A percentile compares a stretch with the other conserved stretches of the same genome.
These are phyloP conservation scores for Pseudachorutes palmiensis DNA, from an alignment of 1,140 invertebrate species.

Conservation along the genomic window DNA sequence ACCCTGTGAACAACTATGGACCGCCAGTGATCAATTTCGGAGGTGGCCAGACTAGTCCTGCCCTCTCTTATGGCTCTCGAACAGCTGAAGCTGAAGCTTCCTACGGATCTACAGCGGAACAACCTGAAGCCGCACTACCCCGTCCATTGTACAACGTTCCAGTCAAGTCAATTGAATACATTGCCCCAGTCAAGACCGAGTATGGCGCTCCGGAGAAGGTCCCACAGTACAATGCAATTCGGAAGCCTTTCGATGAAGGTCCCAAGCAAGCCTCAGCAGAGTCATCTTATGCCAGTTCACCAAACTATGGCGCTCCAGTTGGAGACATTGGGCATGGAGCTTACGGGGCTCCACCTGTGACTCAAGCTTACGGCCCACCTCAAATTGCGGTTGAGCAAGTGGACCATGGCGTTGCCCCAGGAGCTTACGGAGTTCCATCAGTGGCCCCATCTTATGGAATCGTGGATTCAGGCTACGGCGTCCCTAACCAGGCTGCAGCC, in stretches of 20 bases:
- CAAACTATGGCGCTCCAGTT: background rate
- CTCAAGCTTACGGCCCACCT: conserved; percentile 1
- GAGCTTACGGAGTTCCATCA: background rate
- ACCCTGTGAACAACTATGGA: conserved; percentile 7
- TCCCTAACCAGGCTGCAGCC: background rate
- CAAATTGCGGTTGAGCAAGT: background rate
- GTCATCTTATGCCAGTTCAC: background rate
- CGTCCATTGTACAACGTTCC: conserved; percentile 7
- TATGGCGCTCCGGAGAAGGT: background rate
- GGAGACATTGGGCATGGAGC: background rate
- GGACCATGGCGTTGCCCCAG: background rate
- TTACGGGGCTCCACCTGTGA: background rate
- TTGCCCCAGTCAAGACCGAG: background rate
- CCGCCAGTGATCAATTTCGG: background rate
- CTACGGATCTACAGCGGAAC: too few species aligned
- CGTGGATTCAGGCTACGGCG: background rate
- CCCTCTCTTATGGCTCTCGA: background rate
- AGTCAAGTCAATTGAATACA: background rate
- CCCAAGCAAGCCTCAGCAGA: background rate
- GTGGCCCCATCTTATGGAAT: background rate
- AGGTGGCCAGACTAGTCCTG: background rate
- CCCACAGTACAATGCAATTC: background rate
- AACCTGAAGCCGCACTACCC: too few species aligned
- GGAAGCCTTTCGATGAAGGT: background rate
- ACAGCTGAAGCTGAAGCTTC: background rate